Conservation (phyloP, 2,797 vertebrate species). For the Eulemur mongoz region DNA sequence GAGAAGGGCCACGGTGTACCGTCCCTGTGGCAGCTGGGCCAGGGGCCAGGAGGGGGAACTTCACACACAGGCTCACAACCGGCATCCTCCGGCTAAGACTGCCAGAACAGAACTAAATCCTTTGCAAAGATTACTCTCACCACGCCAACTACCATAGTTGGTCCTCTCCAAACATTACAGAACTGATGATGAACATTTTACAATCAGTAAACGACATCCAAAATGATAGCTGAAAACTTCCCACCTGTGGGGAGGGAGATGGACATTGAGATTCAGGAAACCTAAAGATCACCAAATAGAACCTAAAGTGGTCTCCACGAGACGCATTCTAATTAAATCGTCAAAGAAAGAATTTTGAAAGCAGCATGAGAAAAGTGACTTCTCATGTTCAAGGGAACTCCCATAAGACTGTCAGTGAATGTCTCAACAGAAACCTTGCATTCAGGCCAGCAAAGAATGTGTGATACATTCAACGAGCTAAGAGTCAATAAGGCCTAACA, state of each 20-base stretch:
- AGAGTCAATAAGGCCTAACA: background rate
- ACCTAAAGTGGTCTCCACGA: background rate
- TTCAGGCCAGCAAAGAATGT: background rate
- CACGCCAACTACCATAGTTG: fast-evolving
- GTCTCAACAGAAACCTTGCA: background rate
- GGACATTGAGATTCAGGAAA: background rate
- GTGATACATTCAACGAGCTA: too few species aligned
- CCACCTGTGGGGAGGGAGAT: background rate
- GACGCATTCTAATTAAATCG: background rate
- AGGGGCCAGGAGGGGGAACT: background rate
- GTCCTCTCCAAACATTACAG: background rate
- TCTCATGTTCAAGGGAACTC: background rate
- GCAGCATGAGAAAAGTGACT: background rate
- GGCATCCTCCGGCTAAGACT: background rate
- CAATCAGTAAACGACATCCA: background rate
- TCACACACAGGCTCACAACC: fast-evolving
- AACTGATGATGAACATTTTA: background rate
- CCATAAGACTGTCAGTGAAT: background rate
- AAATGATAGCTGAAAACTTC: background rate
- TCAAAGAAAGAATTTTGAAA: background rate
- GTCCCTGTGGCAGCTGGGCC: fast-evolving
- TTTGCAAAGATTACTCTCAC: background rate
- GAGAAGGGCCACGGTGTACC: background rate
- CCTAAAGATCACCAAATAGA: background rate
- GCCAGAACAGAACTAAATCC: background rate